Evolutionary conservation across 2,888 invertebrate genomes (phyloP).

Genomic region (Temnothorax ravouxi): DNA sequence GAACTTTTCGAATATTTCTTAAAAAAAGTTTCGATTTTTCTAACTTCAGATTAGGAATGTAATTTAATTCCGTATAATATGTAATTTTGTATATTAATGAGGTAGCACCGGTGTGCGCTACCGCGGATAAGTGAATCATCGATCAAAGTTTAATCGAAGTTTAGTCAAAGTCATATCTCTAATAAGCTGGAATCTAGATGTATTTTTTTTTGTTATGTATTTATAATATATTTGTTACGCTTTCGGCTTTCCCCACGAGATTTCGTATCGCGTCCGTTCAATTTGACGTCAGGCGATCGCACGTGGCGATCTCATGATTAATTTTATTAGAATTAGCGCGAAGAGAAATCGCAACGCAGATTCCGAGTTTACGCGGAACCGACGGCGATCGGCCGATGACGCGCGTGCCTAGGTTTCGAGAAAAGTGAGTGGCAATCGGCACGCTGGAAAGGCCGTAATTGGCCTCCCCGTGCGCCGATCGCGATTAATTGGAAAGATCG

Average conservation of each 20-base stretch:
- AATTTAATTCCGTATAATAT: background rate
- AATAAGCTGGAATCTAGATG: background rate
- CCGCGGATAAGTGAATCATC: background rate
- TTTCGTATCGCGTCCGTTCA: background rate
- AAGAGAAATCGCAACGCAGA: slow-evolving; percentile 9
- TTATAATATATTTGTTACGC: background rate
- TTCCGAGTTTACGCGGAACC: slow-evolving; percentile 14
- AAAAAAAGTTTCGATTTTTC: background rate
- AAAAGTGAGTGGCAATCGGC: slow-evolving; percentile 29
- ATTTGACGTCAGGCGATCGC: background rate
- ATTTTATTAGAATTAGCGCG: background rate
- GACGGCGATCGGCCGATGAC: slow-evolving; percentile 24
- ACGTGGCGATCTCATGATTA: background rate
- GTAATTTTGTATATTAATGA: no score
- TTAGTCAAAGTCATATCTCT: background rate
- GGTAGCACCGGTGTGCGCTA: no score
- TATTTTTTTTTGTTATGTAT: background rate
- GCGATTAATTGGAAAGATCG: slow-evolving; percentile 29
- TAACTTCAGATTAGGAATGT: background rate
- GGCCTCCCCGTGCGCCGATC: background rate
- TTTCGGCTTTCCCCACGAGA: background rate
- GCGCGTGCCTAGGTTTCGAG: slow-evolving; percentile 21
- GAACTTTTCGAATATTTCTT: background rate
- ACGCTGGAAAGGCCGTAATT: background rate
- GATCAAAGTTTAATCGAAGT: background rate